Conservation (phyloP, 2,797 vertebrate species). For the Girardinus metallicus region DNA sequence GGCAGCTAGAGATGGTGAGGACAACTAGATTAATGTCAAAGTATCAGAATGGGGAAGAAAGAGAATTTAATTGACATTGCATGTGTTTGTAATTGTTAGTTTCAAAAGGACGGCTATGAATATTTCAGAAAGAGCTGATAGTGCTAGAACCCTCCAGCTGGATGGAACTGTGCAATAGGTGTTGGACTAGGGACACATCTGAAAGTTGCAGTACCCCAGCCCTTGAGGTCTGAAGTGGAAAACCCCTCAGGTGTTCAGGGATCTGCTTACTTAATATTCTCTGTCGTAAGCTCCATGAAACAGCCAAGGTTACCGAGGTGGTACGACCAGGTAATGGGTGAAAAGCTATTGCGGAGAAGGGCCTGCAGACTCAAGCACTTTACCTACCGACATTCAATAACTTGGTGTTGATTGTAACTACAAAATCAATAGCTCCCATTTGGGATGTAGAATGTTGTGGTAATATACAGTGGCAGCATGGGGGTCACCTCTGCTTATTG, state of each 20-base stretch:
- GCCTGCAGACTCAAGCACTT: conserved; percentile 84
- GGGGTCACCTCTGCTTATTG: conserved; percentile 27
- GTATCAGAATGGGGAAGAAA: neutral
- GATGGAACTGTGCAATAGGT: no score
- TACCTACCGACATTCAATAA: conserved; percentile 92
- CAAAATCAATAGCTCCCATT: conserved; percentile 88
- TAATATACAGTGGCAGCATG: conserved; percentile 56
- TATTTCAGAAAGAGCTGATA: neutral
- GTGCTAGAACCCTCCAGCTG: no score
- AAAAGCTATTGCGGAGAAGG: conserved; percentile 84
- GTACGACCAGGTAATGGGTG: conserved; percentile 63
- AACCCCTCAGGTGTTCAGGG: neutral
- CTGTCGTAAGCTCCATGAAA: conserved; percentile 86
- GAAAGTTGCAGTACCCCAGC: neutral
- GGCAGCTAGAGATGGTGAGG: neutral
- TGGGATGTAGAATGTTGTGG: conserved; percentile 76
- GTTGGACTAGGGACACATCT: no score
- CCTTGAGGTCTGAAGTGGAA: neutral
- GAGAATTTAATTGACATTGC: neutral
- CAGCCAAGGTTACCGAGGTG: conserved; percentile 81
- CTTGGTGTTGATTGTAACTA: conserved; percentile 91
- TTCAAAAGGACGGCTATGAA: neutral
- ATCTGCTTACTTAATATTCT: conserved; percentile 50
- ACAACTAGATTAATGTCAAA: neutral
- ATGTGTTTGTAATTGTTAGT: neutral